Base-by-base conservation (phyloP, 2,797 vertebrate species). In the Vireo griseus region DNA sequence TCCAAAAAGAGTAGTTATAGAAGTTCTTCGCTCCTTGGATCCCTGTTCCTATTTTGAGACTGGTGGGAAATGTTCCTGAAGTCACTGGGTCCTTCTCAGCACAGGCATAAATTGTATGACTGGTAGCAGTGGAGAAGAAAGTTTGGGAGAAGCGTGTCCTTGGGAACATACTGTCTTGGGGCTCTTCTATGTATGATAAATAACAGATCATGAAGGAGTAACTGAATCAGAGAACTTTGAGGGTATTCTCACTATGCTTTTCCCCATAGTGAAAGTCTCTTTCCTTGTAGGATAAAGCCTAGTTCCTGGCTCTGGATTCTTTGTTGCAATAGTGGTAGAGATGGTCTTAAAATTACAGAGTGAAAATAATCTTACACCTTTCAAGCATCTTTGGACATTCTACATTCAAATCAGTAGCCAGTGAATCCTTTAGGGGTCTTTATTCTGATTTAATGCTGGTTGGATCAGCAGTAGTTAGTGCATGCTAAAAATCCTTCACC, bases 41-140 rank as follows among this genome's bases (percentile, higher is more conserved):
- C 48, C 67, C 47, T 85, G 88, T 45, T 89, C 86, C 86, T 93
- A 13, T 66, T 86, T 54, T 69, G 73, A 95, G 92, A 91, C 86
- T 95, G 86, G 77, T 90, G 84, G 81, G 51, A 94, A 93, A 85
- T 35, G 22, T 55, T 93, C 48, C 59, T 63, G 59, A 76, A 85
- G 66, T 58, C 77, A 78, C 28, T 29, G 33, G 28, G 44, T 84
- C 62, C 24, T 72, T 35, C 39, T 81, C 62, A 39, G 47, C 0
- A 4, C 14, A 61, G 61, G 45, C 39, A 65, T 42, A 74, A 88
- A 63, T 22, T 13, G 8, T 42, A 13, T 29, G 58, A 51, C n/a
- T 39, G 68, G 26, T 42, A 45, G 42, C 22, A 52, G 22, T 13
- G 50, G 40, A 59, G 54, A 48, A 55, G 29, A 69, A 69, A 77